Conservation (phyloP, 2,888 invertebrate genomes). For the Zonitis immaculata region DNA sequence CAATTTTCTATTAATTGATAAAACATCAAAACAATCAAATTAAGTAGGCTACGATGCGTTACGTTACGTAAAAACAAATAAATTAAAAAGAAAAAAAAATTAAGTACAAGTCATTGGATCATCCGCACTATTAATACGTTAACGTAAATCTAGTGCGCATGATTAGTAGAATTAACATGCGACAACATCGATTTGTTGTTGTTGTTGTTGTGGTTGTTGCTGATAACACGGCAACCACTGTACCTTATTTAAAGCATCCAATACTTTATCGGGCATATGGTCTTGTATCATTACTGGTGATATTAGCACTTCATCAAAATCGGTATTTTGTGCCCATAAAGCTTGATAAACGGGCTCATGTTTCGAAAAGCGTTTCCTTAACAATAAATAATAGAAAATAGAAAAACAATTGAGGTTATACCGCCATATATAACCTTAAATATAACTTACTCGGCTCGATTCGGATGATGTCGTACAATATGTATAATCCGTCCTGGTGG, state of each 20-base stretch:
- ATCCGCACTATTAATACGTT: neutral
- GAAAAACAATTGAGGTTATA: too few species aligned
- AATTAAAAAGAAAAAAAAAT: neutral
- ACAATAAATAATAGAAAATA: too few species aligned
- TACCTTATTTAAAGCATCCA: conserved; percentile 82
- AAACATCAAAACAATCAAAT: too few species aligned
- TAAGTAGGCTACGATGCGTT: too few species aligned
- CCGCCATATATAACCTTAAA: too few species aligned
- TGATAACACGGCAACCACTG: conserved; percentile 18
- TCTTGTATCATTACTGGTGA: conserved; percentile 88
- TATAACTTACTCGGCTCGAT: conserved; percentile 72
- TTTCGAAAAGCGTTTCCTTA: conserved; percentile 65
- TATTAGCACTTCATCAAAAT: conserved; percentile 83
- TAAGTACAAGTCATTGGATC: neutral
- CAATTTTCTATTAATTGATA: too few species aligned
- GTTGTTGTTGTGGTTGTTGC: neutral
- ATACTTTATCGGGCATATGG: conserved; percentile 84
- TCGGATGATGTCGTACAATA: conserved; percentile 79
- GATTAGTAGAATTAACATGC: neutral
- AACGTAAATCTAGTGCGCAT: neutral
- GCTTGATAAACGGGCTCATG: conserved; percentile 82
- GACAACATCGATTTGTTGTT: neutral
- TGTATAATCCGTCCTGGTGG: conserved; percentile 84
- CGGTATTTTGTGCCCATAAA: conserved; percentile 77
- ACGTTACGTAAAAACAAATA: neutral